A percentile compares a stretch with the other conserved stretches of the same genome.
Conservation (phyloP, 2,888 invertebrate genomes). For the Agrotis exclamationis region DNA sequence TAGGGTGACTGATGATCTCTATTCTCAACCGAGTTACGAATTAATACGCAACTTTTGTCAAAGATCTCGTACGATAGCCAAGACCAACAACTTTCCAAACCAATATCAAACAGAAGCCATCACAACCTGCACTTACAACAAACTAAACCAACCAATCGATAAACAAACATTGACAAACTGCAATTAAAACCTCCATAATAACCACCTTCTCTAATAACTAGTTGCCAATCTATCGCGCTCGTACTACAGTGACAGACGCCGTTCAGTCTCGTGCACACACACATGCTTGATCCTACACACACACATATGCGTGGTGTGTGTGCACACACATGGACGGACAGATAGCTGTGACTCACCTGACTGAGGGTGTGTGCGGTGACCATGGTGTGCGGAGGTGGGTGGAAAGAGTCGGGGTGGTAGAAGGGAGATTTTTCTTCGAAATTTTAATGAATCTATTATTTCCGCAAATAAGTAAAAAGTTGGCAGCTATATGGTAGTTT, state of each 20-base stretch:
- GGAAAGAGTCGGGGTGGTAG: slow-evolving; percentile 32
- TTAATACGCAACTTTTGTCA: too few species aligned
- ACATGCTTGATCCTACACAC: slow-evolving; percentile 75
- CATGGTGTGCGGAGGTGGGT: slow-evolving; percentile 67
- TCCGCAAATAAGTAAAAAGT: too few species aligned
- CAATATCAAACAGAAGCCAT: neutral
- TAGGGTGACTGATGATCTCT: too few species aligned
- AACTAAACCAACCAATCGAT: slow-evolving; percentile 7
- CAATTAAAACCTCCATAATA: slow-evolving; percentile 44
- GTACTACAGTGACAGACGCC: slow-evolving; percentile 76
- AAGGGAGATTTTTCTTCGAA: neutral
- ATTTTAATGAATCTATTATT: too few species aligned
- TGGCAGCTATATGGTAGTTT: too few species aligned
- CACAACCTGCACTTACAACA: neutral
- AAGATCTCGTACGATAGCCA: too few species aligned
- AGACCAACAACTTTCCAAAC: neutral
- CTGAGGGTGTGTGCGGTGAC: slow-evolving; percentile 80
- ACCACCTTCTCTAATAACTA: slow-evolving; percentile 1
- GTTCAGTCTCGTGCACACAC: slow-evolving; percentile 84
- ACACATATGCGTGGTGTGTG: slow-evolving; percentile 54
- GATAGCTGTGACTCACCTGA: slow-evolving; percentile 88
- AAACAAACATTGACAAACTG: slow-evolving; percentile 33
- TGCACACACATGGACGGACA: slow-evolving; percentile 75
- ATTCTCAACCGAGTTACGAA: too few species aligned
- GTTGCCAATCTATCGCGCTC: slow-evolving; percentile 68